Percentiles rank a stretch among this genome's conserved stretches.
Evolutionary conservation across 1,140 invertebrate genomes (phyloP).

Genomic region (Anoplophora glabripennis): DNA sequence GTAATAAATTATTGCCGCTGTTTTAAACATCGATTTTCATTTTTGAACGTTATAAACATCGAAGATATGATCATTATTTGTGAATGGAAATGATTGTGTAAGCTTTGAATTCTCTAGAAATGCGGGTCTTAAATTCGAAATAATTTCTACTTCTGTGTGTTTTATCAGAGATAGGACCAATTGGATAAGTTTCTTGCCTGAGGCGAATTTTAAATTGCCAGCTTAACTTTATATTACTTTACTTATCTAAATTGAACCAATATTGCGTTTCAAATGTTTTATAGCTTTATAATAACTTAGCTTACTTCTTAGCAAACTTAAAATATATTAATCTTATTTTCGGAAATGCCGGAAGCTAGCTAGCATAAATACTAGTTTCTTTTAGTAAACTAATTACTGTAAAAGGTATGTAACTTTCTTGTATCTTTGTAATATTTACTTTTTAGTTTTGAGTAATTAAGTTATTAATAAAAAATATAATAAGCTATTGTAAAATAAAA

Average conservation of each 20-base stretch:
- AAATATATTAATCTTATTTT: neutral
- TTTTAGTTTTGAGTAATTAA: too few relatives aligned
- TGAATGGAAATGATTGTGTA: conserved; percentile 20
- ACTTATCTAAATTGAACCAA: conserved; percentile 48
- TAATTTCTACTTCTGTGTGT: conserved; percentile 43
- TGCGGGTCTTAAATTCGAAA: conserved; percentile 36
- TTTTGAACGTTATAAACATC: too few relatives aligned
- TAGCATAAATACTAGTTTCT: too few relatives aligned
- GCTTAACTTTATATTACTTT: conserved; percentile 48
- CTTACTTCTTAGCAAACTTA: conserved; percentile 23
- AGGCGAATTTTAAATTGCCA: conserved; percentile 47
- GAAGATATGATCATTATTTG: conserved; percentile 14
- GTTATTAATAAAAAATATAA: too few relatives aligned
- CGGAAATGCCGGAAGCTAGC: too few relatives aligned
- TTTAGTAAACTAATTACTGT: too few relatives aligned
- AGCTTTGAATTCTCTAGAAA: conserved; percentile 35
- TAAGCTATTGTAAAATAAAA: too few relatives aligned
- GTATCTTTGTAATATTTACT: too few relatives aligned
- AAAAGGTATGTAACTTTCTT: too few relatives aligned
- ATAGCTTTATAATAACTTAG: conserved; percentile 41
- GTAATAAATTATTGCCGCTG: too few relatives aligned
- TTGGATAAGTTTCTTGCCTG: conserved; percentile 43
- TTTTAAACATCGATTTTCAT: too few relatives aligned
- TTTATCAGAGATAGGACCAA: conserved; percentile 47
- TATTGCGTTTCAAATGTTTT: conserved; percentile 44